These are phyloP conservation scores for Nymphalis c-album DNA, from an alignment of 2,888 invertebrate species.

Conservation along the genomic window DNA sequence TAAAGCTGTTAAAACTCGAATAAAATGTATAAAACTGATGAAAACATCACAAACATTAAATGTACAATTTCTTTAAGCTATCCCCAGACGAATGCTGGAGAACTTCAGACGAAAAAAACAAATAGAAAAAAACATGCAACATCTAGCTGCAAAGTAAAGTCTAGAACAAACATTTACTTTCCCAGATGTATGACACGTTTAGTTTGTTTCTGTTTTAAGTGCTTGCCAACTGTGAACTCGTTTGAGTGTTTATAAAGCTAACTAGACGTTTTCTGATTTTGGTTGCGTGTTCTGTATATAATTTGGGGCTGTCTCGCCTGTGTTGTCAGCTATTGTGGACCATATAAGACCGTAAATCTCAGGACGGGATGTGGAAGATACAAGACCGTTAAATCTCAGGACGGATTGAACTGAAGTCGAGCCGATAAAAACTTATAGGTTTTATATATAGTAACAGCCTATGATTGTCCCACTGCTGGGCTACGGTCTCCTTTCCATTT, in stretches of 20 bases:
- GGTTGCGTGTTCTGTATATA: not conserved
- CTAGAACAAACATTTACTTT: not conserved
- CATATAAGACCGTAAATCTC: too few relatives aligned
- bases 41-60: not conserved
- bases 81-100: not conserved
- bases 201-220: slow-evolving; percentile 6
- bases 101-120: not conserved
- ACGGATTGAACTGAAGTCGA: too few relatives aligned
- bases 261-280: not conserved
- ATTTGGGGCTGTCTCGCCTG: too few relatives aligned
- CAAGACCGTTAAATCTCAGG: too few relatives aligned
- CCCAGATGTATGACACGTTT: slow-evolving; percentile 1
- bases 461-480: too few relatives aligned
- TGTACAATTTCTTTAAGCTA: not conserved
- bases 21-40: too few relatives aligned
- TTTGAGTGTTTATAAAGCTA: slow-evolving; percentile 3
- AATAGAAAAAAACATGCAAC: not conserved
- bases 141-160: not conserved
- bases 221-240: not conserved
- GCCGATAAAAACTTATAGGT: too few relatives aligned
- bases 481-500: too few relatives aligned
- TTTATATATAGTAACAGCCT: too few relatives aligned
- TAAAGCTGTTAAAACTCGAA: too few relatives aligned
- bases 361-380: too few relatives aligned
- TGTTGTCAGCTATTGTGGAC: too few relatives aligned